Conservation (phyloP, 2,888 invertebrate species). For the Orthosia gracilis region DNA sequence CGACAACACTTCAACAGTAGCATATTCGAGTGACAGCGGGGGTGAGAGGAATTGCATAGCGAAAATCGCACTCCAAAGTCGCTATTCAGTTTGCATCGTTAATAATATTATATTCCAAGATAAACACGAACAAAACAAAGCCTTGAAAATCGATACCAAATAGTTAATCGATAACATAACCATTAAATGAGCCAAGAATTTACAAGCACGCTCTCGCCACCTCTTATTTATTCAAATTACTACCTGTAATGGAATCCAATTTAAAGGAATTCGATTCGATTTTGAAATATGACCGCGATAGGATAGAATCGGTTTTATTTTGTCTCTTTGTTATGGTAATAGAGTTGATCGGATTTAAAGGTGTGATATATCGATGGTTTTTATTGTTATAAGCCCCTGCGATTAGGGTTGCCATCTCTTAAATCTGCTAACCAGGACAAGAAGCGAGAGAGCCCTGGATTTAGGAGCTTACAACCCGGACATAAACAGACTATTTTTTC, state of each 20-base stretch:
- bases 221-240: slow-evolving; percentile 80
- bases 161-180: slow-evolving; percentile 70
- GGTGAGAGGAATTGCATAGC: no score
- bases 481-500: no score
- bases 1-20: no score
- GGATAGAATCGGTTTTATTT: slow-evolving; percentile 56
- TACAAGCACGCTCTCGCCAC: slow-evolving; percentile 70
- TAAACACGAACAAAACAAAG: slow-evolving; percentile 13
- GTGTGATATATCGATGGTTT: slow-evolving; percentile 40
- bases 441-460: no score
- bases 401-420: no score
- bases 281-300: slow-evolving; percentile 62
- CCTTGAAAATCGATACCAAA: slow-evolving; percentile 8
- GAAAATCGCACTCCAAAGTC: no score
- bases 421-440: no score
- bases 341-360: slow-evolving; percentile 42
- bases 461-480: no score
- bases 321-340: slow-evolving; percentile 63
- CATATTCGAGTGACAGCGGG: no score
- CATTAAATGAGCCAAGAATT: slow-evolving; percentile 79
- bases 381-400: slow-evolving; percentile 15
- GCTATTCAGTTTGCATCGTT: no score
- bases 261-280: slow-evolving; percentile 66
- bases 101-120: slow-evolving; percentile 13
- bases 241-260: slow-evolving; percentile 71